phyloP scores from a whole-genome alignment of 2,113 vertebrate genomes.

The Microcebus lehilahytsara region DNA sequence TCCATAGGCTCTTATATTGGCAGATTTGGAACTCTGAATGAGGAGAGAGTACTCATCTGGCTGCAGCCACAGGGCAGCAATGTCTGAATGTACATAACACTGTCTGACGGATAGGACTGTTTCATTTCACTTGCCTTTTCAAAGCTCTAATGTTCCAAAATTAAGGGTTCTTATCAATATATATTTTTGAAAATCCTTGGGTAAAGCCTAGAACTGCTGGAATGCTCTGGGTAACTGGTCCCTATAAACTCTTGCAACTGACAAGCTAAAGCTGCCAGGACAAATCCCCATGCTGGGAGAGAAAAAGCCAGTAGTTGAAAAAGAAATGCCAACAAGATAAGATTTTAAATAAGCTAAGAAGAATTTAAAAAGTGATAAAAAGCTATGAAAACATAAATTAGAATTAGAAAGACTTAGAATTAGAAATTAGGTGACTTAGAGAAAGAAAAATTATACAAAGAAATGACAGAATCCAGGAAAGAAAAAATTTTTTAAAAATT shows the following conservation, averaged over 20 bases:
- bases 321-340: neutral
- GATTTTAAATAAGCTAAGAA: neutral
- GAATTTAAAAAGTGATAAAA: neutral
- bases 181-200: neutral
- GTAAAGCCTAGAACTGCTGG: neutral
- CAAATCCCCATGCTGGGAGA: neutral
- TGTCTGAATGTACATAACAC: no score
- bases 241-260: neutral
- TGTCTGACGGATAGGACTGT: neutral
- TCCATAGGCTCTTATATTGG: neutral
- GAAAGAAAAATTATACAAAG: slow-evolving; percentile 12
- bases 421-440: neutral
- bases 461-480: neutral
- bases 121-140: neutral
- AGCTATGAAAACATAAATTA: neutral
- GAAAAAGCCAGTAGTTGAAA: neutral
- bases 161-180: neutral
- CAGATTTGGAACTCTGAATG: neutral
- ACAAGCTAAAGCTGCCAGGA: neutral
- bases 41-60: neutral
- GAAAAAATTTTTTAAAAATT: neutral
- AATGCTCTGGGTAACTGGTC: neutral
- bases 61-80: neutral
- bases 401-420: neutral
- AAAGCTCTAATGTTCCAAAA: neutral